Evolutionary conservation across 2,797 vertebrate genomes (phyloP).

Genomic region (Clamator glandarius): DNA sequence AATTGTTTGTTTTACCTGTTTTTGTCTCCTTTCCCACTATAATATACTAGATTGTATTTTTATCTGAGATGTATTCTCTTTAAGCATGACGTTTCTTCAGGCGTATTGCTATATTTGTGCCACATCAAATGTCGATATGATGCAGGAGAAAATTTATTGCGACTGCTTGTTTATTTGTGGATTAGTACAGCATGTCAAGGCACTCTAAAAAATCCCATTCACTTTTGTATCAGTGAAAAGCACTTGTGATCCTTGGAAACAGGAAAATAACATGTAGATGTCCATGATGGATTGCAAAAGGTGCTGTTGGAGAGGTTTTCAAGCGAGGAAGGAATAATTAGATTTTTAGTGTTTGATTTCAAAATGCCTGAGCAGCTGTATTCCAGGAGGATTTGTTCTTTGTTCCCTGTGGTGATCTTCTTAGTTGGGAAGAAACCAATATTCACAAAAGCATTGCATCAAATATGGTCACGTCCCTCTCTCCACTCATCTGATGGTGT

Average conservation of each 20-base stretch:
- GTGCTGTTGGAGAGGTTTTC: not conserved
- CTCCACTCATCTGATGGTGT: not conserved
- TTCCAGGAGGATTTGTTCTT: not conserved
- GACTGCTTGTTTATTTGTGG: conserved; percentile 55
- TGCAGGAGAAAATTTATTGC: conserved; percentile 7
- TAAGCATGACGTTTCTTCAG: conserved; percentile 48
- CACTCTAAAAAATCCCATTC: conserved; percentile 24
- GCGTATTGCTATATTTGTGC: conserved; percentile 65
- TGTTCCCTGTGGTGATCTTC: not conserved
- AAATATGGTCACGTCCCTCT: not conserved
- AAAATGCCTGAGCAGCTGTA: not conserved
- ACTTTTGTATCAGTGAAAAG: conserved; percentile 15
- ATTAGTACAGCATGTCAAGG: conserved; percentile 27
- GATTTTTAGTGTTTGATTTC: not conserved
- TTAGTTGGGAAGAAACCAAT: not conserved
- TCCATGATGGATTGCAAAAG: not conserved
- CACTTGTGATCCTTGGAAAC: conserved; percentile 17
- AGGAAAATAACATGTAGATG: not conserved
- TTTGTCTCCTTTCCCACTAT: conserved; percentile 34
- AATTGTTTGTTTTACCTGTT: conserved; percentile 65
- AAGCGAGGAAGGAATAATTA: not conserved
- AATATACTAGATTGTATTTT: conserved; percentile 35
- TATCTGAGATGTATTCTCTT: conserved; percentile 63
- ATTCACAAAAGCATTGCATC: not conserved
- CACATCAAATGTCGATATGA: conserved; percentile 62